Conservation (phyloP, 2,113 vertebrate species). For the Rhagologus leucostigma region DNA sequence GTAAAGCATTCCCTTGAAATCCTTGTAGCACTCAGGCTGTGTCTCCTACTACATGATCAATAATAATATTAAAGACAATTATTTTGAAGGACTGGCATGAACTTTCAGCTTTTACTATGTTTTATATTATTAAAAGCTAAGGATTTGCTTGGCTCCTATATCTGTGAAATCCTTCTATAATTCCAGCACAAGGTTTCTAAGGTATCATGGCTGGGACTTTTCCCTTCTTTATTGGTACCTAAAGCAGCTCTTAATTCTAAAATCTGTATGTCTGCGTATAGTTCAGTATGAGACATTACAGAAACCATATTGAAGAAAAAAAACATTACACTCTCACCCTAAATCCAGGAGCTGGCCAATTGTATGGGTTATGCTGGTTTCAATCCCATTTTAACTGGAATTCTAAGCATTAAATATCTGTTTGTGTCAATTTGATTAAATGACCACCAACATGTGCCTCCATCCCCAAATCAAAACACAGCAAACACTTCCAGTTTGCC, state of each 20-base stretch:
- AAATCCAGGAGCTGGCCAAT: neutral
- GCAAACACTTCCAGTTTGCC: neutral
- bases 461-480: neutral
- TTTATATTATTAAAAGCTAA: constrained; percentile 44
- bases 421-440: neutral
- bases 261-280: neutral
- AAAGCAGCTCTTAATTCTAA: neutral
- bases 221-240: neutral
- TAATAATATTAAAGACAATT: constrained; percentile 78
- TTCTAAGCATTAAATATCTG: neutral
- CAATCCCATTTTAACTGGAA: neutral
- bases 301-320: neutral
- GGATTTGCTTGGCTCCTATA: neutral
- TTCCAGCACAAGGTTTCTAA: neutral
- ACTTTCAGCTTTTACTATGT: constrained; percentile 46
- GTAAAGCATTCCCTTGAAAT: constrained; percentile 73
- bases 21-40: constrained; percentile 65
- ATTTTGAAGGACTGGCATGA: constrained; percentile 65
- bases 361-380: neutral
- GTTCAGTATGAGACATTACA: neutral
- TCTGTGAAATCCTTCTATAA: neutral
- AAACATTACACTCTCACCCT: neutral
- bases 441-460: neutral
- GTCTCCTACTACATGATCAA: constrained; percentile 73
- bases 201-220: neutral